Conservation (phyloP, 1,140 invertebrate species). For the Coenobita brevimanus region DNA sequence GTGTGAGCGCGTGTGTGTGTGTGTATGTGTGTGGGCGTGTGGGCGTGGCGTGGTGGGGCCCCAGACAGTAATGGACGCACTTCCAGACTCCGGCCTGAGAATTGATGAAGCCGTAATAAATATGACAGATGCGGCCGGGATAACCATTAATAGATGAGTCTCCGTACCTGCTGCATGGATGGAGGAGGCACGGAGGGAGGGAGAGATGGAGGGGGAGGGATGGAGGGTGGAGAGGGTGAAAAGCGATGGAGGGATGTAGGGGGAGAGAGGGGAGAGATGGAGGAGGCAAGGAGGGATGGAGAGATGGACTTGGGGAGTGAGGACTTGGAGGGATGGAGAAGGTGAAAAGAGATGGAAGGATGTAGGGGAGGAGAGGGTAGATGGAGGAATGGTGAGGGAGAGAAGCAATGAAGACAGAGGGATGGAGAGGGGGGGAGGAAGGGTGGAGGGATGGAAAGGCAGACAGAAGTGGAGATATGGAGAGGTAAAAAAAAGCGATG, state of each 20-base stretch:
- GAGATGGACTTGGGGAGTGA: too few relatives aligned
- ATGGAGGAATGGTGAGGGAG: too few relatives aligned
- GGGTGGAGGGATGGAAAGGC: too few relatives aligned
- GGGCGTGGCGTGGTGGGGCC: background rate
- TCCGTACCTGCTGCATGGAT: background rate
- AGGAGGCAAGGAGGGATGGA: background rate
- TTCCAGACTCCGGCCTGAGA: background rate
- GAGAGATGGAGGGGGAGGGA: background rate
- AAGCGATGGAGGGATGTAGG: constrained; percentile 2
- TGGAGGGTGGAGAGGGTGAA: background rate
- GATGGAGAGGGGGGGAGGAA: too few relatives aligned
- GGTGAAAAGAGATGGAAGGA: too few relatives aligned
- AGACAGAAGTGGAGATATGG: too few relatives aligned
- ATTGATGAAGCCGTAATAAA: constrained; percentile 47
- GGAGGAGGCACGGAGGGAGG: background rate
- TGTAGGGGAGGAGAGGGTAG: too few relatives aligned
- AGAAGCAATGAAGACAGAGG: too few relatives aligned
- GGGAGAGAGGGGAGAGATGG: background rate
- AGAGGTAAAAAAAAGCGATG: too few relatives aligned
- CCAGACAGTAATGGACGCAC: background rate
- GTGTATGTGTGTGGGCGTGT: background rate
- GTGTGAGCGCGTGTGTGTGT: background rate
- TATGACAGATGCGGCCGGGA: constrained; percentile 31
- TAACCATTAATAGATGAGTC: constrained; percentile 36
- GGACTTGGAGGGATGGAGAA: too few relatives aligned